Evolutionary conservation across 2,113 vertebrate species (phyloP), one percentile per base, ranked within the genome.

Genomic region (Cavia porcellus): DNA sequence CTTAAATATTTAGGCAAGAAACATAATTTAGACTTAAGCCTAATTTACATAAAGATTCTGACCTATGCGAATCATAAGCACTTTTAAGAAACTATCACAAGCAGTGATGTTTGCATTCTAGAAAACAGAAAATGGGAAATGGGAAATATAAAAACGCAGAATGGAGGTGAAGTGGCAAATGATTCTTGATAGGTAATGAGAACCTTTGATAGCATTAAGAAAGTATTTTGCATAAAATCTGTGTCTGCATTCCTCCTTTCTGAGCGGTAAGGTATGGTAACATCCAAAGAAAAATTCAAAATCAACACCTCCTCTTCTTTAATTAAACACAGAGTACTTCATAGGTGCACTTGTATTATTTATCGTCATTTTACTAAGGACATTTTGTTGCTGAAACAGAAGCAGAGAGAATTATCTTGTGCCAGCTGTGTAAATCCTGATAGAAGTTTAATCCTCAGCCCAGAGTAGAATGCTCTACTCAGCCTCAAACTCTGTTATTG

Each of bases 1-100:
- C 98, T 98, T 99, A 98, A 99, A 98, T 98, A 98, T 98, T 99
- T 99, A 98, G 98, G 97, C 86, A 98, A 98, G 98, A 98, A 98
- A 98, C 94, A 87, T 96, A 92, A 96, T 98, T 98, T 98, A 93
- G 95, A 97, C 80, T 97, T 77, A 98, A 94, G 77, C 97, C 75
- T 98, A 97, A 97, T 98, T 98, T 98, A 96, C 86, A 70, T 97
- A 91, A 97, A 89, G 86, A 91, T 94, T 97, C 97, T 98, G 95
- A 98, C 95, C 98, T 97, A 79, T 97, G 96, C 86, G 81, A 96
- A 66, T 91, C 66, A 11, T 13, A 72, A 68, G 5, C 0, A 2
- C 86, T 94, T 96, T 74, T 61, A 97, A 95, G 80, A 77, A 91
- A 50, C 62, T 3, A 35, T 59, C n/a, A 32, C 86, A 75, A 62